These are phyloP conservation scores for Serripes groenlandicus DNA, from an alignment of 2,888 invertebrate species.

Conservation along the genomic window DNA sequence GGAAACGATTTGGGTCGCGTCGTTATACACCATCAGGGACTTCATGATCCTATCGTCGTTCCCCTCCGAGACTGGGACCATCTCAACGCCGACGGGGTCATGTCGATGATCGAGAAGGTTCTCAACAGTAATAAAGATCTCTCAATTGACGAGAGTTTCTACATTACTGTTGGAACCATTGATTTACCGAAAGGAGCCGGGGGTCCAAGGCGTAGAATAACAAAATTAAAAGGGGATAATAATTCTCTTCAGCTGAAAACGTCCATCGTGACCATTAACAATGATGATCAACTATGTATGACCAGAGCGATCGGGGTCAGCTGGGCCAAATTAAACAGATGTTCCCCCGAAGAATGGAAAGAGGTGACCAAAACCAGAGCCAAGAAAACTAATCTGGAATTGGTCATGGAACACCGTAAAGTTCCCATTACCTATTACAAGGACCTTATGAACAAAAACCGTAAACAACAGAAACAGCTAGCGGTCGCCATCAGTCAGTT, in stretches of 20 bases:
- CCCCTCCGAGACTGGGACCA: conserved; percentile 50
- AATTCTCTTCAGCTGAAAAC: conserved; percentile 30
- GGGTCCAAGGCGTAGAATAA: conserved; percentile 10
- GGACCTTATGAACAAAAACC: conserved; percentile 10
- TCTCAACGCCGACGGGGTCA: conserved; percentile 24
- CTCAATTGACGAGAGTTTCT: conserved; percentile 39
- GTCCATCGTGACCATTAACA: conserved; percentile 20
- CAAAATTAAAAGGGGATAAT: conserved; percentile 17
- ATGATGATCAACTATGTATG: conserved; percentile 27
- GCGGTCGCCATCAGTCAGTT: conserved; percentile 30
- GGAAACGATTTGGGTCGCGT: conserved; percentile 37
- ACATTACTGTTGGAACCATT: conserved; percentile 43
- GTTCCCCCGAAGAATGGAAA: conserved; percentile 30
- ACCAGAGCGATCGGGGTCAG: conserved; percentile 21
- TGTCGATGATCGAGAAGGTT: conserved; percentile 47
- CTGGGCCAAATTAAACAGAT: conserved; percentile 2
- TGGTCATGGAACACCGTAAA: conserved; percentile 30
- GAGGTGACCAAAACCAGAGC: conserved; percentile 1
- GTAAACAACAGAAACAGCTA: conserved; percentile 29
- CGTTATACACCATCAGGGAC: conserved; percentile 36
- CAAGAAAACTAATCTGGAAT: conserved; percentile 22
- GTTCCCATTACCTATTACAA: conserved; percentile 22
- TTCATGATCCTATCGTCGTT: conserved; percentile 51
- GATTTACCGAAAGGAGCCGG: conserved; percentile 39
- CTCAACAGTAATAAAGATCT: conserved; percentile 61